Conservation (phyloP, 2,888 invertebrate species). For the Corythucha ciliata region DNA sequence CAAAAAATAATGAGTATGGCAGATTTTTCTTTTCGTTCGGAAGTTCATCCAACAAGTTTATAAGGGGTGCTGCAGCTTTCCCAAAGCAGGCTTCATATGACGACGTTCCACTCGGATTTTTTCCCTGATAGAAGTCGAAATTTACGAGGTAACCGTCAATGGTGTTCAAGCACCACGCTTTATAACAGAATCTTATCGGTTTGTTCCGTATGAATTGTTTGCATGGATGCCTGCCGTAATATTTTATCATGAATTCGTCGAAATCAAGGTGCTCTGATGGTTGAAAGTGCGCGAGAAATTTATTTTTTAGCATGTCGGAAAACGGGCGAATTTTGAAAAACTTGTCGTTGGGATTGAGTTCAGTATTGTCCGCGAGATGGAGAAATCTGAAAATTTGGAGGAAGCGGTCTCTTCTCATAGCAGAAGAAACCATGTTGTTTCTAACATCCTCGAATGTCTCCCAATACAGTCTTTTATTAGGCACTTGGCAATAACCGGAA, state of each 20-base stretch:
- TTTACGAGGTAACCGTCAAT: background rate
- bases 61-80: constrained; percentile 33
- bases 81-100: constrained; percentile 32
- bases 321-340: background rate
- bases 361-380: constrained; percentile 35
- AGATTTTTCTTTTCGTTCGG: background rate
- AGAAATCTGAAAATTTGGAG: constrained; percentile 33
- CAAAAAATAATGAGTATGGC: background rate
- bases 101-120: constrained; percentile 23
- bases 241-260: constrained; percentile 2
- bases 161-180: background rate
- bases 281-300: background rate
- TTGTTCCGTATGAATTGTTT: background rate
- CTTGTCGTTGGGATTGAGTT: constrained; percentile 22
- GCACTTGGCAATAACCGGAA: constrained; percentile 32
- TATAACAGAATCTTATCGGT: constrained; percentile 3
- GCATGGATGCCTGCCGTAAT: background rate
- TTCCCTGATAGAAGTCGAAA: background rate
- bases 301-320: background rate
- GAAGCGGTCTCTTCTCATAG: constrained; percentile 34
- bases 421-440: constrained; percentile 26
- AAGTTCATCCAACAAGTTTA: constrained; percentile 2
- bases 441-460: constrained; percentile 29
- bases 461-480: constrained; percentile 31
- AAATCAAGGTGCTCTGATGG: background rate